These are phyloP conservation scores for Anas acuta DNA, from an alignment of 2,797 vertebrate genomes.

Conservation along the genomic window DNA sequence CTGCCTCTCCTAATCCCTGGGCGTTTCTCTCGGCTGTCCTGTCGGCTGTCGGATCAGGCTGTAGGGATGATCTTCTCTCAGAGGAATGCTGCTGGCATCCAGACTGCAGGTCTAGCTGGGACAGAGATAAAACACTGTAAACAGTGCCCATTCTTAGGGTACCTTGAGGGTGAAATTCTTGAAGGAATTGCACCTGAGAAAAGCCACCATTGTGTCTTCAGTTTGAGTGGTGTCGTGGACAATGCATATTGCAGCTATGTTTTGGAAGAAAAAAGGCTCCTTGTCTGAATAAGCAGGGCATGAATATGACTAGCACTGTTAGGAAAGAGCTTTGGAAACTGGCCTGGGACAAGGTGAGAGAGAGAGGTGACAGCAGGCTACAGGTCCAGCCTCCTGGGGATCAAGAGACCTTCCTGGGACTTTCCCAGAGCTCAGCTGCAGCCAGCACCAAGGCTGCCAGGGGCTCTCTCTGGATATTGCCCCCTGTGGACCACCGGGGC, in stretches of 20 bases:
- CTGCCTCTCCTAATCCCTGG: background rate
- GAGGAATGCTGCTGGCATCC: background rate
- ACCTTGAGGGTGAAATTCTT: background rate
- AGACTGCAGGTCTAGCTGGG: background rate
- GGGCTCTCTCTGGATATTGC: background rate
- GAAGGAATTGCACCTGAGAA: background rate
- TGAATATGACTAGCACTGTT: background rate
- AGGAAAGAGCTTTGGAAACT: background rate
- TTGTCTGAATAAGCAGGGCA: background rate
- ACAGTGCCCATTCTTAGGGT: background rate
- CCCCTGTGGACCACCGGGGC: rapidly evolving
- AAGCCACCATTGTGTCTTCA: background rate
- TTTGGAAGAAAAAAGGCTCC: background rate
- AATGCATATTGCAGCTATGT: background rate
- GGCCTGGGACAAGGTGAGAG: background rate
- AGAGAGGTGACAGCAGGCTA: background rate
- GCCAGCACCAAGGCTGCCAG: rapidly evolving
- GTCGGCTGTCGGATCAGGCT: background rate
- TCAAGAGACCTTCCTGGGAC: background rate
- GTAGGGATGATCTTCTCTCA: background rate
- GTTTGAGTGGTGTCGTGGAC: background rate
- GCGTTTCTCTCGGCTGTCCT: background rate
- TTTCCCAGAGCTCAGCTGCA: background rate
- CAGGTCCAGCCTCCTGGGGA: background rate
- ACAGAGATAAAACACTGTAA: background rate